Conservation (phyloP, 2,797 vertebrate genomes). For the Sebastes goodei region DNA sequence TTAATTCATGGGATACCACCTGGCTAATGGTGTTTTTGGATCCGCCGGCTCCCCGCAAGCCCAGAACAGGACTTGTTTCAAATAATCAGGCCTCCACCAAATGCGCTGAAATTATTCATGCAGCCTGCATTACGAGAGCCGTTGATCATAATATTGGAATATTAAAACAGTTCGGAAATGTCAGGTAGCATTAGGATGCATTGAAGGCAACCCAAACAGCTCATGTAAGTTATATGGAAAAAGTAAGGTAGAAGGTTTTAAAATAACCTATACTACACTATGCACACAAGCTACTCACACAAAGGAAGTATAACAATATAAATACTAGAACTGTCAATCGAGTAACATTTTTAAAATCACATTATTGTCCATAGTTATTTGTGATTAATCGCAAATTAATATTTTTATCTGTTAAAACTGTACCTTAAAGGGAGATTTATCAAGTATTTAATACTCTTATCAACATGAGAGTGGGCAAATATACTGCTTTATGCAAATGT, state of each 20-base stretch:
- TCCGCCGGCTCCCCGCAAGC: constrained; percentile 77
- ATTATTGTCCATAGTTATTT: too few species aligned
- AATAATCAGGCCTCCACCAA: constrained; percentile 75
- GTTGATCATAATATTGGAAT: constrained; percentile 78
- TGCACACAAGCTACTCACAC: neutral
- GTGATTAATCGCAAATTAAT: too few species aligned
- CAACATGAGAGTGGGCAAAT: too few species aligned
- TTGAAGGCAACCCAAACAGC: constrained; percentile 54
- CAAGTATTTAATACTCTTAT: too few species aligned
- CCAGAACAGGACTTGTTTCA: constrained; percentile 77
- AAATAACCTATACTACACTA: neutral
- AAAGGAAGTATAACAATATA: neutral
- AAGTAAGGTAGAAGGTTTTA: neutral
- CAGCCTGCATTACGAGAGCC: constrained; percentile 72
- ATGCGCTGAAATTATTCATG: constrained; percentile 81
- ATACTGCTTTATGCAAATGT: too few species aligned
- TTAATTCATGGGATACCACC: constrained; percentile 95
- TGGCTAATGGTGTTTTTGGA: constrained; percentile 97
- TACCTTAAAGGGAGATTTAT: too few species aligned
- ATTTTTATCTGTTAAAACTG: rapidly evolving
- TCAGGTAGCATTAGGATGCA: constrained; percentile 71
- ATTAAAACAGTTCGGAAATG: constrained; percentile 73
- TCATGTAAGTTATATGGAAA: constrained; percentile 19
- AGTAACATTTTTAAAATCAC: rapidly evolving
- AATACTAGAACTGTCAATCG: too few species aligned